These are phyloP conservation scores for Heliconius nattereri DNA, from an alignment of 1,140 invertebrate species.

Conservation along the genomic window DNA sequence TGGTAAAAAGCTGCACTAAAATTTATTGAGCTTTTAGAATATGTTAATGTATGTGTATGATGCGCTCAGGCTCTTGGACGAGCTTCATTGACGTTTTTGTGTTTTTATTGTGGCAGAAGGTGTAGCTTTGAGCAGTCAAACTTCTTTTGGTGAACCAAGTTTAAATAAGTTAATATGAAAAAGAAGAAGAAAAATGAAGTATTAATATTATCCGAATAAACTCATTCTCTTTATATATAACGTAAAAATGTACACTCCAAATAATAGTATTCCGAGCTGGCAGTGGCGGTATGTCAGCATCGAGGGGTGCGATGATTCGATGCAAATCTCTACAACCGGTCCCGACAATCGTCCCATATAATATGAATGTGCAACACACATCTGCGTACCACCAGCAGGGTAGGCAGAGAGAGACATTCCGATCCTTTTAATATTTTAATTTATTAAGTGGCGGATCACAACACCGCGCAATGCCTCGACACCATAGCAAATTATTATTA, in stretches of 20 bases:
- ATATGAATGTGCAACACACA: conserved; percentile 32
- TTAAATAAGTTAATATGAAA: no score
- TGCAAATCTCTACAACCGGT: conserved; percentile 33
- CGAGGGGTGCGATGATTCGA: conserved; percentile 4
- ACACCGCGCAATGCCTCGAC: no score
- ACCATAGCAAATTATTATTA: no score
- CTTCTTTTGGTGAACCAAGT: no score
- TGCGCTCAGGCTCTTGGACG: neutral
- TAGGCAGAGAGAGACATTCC: no score
- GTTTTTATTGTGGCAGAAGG: no score
- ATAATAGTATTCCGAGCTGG: neutral
- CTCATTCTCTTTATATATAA: no score
- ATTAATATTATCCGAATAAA: no score
- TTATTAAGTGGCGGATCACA: no score
- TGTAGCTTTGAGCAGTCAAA: no score
- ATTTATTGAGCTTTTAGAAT: conserved; percentile 13
- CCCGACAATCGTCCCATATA: conserved; percentile 31
- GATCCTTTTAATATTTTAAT: no score
- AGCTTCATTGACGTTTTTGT: neutral
- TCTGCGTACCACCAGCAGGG: neutral
- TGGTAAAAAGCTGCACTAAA: conserved; percentile 26
- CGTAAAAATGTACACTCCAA: neutral
- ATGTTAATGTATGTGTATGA: conserved; percentile 3
- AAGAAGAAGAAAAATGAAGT: no score
- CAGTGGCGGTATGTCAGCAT: conserved; percentile 5